Conservation (phyloP, 2,113 vertebrate genomes). For the Coptodon bakossiorum region DNA sequence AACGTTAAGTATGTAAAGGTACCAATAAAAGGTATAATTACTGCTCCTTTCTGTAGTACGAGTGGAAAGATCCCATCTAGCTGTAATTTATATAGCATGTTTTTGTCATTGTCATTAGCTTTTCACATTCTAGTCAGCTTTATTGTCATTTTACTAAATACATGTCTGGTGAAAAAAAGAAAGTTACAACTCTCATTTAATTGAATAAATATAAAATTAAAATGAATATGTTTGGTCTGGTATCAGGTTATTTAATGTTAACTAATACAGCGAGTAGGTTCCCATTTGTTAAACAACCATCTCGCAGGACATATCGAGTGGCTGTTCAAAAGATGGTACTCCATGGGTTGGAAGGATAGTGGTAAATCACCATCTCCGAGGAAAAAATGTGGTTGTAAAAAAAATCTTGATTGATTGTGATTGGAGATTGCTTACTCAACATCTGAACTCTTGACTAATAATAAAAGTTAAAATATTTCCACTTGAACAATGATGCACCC, state of each 20-base stretch:
- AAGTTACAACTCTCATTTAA: fast-evolving
- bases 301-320: neutral
- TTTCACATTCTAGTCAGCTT: neutral
- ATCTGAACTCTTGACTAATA: neutral
- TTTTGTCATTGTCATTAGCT: neutral
- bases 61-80: neutral
- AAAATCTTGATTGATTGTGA: neutral
- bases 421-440: neutral
- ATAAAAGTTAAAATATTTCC: neutral
- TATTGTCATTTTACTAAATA: neutral
- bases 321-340: neutral
- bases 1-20: neutral
- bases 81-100: neutral
- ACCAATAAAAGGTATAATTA: neutral
- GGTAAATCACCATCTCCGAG: neutral
- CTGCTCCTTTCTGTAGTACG: fast-evolving
- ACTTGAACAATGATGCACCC: neutral
- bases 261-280: neutral
- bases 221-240: neutral
- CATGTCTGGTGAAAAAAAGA: neutral
- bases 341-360: neutral
- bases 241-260: neutral
- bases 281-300: neutral
- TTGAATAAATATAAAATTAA: neutral
- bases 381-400: neutral